Evolutionary conservation across 2,797 vertebrate genomes (phyloP).

Genomic region (Schizopygopsis malacanthus): DNA sequence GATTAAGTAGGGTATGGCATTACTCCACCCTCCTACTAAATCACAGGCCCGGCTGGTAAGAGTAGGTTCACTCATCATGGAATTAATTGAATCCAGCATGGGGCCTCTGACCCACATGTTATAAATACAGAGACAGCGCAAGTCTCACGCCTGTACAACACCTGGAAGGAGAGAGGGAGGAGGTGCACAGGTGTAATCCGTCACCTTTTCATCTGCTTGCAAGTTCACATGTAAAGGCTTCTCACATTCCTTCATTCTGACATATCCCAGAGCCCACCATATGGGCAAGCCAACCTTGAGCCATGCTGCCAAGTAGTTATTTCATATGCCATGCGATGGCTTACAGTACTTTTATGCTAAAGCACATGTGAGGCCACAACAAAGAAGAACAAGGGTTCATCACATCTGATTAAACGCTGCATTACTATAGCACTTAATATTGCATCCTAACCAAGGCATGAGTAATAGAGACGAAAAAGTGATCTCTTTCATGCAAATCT

Average conservation of each 20-base stretch:
- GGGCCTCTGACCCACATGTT: slow-evolving; percentile 73
- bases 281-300: slow-evolving; percentile 28
- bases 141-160: slow-evolving; percentile 54
- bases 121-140: slow-evolving; percentile 68
- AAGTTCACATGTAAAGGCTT: slow-evolving; percentile 19
- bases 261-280: slow-evolving; percentile 24
- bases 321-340: background rate
- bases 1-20: slow-evolving; percentile 71
- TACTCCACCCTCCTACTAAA: slow-evolving; percentile 65
- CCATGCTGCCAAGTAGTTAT: background rate
- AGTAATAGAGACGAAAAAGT: background rate
- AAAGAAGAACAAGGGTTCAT: background rate
- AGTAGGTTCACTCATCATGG: slow-evolving; percentile 61
- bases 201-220: slow-evolving; percentile 39
- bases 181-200: slow-evolving; percentile 31
- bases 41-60: slow-evolving; percentile 61
- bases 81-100: slow-evolving; percentile 57
- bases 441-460: no score
- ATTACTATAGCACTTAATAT: background rate
- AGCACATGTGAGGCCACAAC: background rate
- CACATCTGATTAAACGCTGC: background rate
- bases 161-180: slow-evolving; percentile 60
- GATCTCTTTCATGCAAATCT: background rate
- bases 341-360: background rate
- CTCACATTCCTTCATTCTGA: slow-evolving; percentile 28